phyloP scores from a whole-genome alignment of 2,888 invertebrate species.

The Heliconius charithonia region DNA sequence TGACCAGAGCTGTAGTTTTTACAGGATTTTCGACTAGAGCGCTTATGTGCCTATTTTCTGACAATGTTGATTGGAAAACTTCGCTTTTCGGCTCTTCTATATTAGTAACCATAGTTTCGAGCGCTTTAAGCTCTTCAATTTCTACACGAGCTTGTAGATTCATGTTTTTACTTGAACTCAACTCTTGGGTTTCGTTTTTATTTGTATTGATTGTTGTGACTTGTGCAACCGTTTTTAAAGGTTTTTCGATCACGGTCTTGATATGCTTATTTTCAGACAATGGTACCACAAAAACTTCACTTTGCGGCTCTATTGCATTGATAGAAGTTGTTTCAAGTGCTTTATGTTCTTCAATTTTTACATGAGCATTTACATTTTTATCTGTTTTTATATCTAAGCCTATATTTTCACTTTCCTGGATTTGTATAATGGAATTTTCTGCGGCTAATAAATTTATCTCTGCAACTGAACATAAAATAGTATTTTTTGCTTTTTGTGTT shows the following conservation, averaged over 20 bases:
- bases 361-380: slow-evolving; percentile 14
- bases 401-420: slow-evolving; percentile 5
- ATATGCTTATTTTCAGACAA: neutral
- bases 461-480: slow-evolving; percentile 7
- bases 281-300: slow-evolving; percentile 16
- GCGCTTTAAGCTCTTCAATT: slow-evolving; percentile 16
- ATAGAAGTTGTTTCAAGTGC: slow-evolving; percentile 6
- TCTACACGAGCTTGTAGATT: slow-evolving; percentile 13
- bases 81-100: slow-evolving; percentile 1
- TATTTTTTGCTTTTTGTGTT: neutral
- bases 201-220: neutral
- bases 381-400: neutral
- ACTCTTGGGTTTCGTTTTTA: neutral
- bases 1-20: slow-evolving; percentile 6
- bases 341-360: slow-evolving; percentile 22
- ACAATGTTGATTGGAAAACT: neutral
- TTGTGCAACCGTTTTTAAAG: slow-evolving; percentile 11
- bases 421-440: neutral
- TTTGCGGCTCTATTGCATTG: neutral
- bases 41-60: neutral
- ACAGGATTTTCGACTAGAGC: neutral
- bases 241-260: neutral
- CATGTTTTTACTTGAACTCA: too few species aligned
- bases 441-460: slow-evolving; percentile 24
- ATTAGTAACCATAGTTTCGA: slow-evolving; percentile 1